These are phyloP conservation scores for Empis livida DNA, from an alignment of 2,888 invertebrate genomes.

Conservation along the genomic window DNA sequence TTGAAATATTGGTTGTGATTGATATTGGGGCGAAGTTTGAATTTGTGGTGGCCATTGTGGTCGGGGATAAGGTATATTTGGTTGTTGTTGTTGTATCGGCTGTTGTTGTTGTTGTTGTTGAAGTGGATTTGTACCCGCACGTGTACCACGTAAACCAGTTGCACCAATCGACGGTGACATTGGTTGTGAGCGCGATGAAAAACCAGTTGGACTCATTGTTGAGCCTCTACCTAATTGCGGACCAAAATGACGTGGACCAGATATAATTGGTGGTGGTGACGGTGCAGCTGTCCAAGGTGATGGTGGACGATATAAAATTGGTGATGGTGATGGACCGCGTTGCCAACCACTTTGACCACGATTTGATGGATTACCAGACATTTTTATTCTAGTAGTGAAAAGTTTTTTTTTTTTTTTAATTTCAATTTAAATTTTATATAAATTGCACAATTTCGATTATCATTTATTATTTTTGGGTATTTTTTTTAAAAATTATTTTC, in stretches of 20 bases:
- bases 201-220: constrained; percentile 17
- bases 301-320: constrained; percentile 56
- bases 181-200: constrained; percentile 21
- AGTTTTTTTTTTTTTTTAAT: neutral
- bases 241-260: constrained; percentile 42
- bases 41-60: constrained; percentile 46
- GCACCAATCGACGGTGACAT: constrained; percentile 39
- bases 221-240: constrained; percentile 17
- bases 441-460: neutral
- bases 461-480: neutral
- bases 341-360: constrained; percentile 26
- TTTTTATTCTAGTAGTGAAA: neutral
- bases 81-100: neutral
- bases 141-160: constrained; percentile 36
- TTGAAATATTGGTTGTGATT: constrained; percentile 28
- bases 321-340: constrained; percentile 41
- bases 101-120: constrained; percentile 35
- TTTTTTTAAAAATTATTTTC: neutral
- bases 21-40: constrained; percentile 33
- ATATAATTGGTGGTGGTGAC: constrained; percentile 58
- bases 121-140: constrained; percentile 24
- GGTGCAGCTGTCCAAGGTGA: constrained; percentile 55
- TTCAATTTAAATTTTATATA: neutral
- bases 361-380: constrained; percentile 15
- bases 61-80: constrained; percentile 47